Conservation (phyloP, 2,113 vertebrate genomes). For the Petroica traversi region DNA sequence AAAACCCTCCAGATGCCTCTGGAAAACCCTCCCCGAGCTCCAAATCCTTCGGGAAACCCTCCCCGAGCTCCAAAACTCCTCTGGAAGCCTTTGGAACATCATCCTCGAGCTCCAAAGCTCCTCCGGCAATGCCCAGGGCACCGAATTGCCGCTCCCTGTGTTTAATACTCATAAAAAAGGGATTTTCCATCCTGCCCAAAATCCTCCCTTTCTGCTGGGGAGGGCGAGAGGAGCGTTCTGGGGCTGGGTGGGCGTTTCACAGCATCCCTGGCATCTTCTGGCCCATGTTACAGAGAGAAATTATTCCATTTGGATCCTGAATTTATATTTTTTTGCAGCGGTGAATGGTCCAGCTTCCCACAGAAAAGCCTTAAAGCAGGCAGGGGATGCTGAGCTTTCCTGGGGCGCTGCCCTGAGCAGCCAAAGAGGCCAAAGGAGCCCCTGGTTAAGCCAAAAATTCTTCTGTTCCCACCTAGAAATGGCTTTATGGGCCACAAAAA, state of each 20-base stretch:
- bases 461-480: accelerated
- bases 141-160: accelerated
- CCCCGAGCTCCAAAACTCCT: background rate
- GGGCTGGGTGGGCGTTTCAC: accelerated
- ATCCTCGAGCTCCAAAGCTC: too few relatives aligned
- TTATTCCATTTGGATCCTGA: background rate
- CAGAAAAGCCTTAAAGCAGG: accelerated
- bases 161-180: accelerated
- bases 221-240: background rate
- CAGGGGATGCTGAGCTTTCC: background rate
- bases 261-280: background rate
- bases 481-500: background rate
- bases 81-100: accelerated
- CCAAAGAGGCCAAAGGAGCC: background rate
- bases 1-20: background rate
- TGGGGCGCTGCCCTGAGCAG: background rate
- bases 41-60: background rate
- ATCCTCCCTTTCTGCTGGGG: background rate
- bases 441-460: background rate
- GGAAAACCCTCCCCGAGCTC: too few relatives aligned
- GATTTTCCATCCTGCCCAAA: background rate
- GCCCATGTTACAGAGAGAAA: background rate
- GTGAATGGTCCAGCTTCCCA: background rate
- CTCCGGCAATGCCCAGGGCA: accelerated
- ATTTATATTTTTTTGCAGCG: background rate